Evolutionary conservation across 2,888 invertebrate genomes (phyloP).

Genomic region (Amphiduros pacificus): DNA sequence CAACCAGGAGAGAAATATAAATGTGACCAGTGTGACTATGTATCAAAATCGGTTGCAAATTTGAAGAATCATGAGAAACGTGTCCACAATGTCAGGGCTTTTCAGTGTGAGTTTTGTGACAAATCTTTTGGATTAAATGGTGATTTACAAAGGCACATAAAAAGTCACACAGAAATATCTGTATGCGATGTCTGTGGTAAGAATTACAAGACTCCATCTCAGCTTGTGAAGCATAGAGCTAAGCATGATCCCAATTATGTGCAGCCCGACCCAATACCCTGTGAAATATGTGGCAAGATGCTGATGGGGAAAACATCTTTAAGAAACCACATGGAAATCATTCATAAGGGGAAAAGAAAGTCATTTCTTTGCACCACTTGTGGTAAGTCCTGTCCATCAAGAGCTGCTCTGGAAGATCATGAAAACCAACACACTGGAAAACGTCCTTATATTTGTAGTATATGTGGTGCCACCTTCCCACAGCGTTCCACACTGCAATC

Average conservation of each 20-base stretch:
- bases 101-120: not conserved
- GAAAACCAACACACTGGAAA: not conserved
- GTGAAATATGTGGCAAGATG: not conserved
- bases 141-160: not conserved
- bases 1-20: not conserved
- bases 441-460: not conserved
- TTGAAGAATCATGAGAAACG: not conserved
- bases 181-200: not conserved
- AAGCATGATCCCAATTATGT: not conserved
- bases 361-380: not conserved
- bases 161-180: not conserved
- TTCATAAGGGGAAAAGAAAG: not conserved
- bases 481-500: not conserved
- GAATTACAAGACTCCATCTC: not conserved
- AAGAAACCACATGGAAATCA: not conserved
- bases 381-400: not conserved
- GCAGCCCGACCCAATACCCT: not conserved
- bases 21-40: not conserved
- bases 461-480: not conserved
- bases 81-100: not conserved
- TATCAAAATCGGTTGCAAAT: not conserved
- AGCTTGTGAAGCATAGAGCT: not conserved
- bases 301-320: not conserved
- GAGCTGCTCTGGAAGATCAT: not conserved
- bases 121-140: not conserved